Percentiles rank a stretch among this genome's conserved stretches.
These are phyloP conservation scores for Zaprionus ornatus DNA, from an alignment of 1,140 invertebrate genomes.

Conservation along the genomic window DNA sequence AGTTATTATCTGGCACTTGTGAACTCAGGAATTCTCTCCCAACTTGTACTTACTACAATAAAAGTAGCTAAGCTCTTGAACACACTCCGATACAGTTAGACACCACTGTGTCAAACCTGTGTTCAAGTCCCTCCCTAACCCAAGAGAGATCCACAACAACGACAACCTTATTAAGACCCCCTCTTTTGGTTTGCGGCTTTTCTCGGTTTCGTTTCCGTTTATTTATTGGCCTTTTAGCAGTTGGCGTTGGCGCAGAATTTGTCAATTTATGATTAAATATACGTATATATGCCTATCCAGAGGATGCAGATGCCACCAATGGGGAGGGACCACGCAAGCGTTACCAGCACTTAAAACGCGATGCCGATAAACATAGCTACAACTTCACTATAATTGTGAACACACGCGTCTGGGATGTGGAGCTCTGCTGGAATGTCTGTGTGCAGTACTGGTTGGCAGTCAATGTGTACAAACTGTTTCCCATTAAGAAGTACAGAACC, in stretches of 20 bases:
- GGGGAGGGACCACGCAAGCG: constrained; percentile 92
- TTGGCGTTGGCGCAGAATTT: constrained; percentile 65
- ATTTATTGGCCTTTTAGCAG: constrained; percentile 33
- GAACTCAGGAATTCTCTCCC: constrained; percentile 26
- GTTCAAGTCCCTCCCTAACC: constrained; percentile 45
- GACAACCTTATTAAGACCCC: constrained; percentile 19
- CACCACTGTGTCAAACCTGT: constrained; percentile 65
- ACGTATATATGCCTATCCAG: constrained; percentile 94
- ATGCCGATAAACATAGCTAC: constrained; percentile 86
- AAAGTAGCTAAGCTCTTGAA: background rate
- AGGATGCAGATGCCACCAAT: constrained; percentile 87
- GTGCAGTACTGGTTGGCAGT: constrained; percentile 98
- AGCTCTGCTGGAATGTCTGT: constrained; percentile 95
- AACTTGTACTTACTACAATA: constrained; percentile 37
- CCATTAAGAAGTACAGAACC: constrained; percentile 88
- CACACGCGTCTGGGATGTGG: constrained; percentile 91
- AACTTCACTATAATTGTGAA: constrained; percentile 94
- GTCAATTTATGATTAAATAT: constrained; percentile 79
- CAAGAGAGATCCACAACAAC: constrained; percentile 11
- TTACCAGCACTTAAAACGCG: constrained; percentile 85
- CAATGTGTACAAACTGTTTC: constrained; percentile 93
- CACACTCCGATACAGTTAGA: constrained; percentile 37
- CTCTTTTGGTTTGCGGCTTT: constrained; percentile 53
- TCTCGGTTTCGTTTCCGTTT: constrained; percentile 38
- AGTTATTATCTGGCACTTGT: constrained; percentile 27